Base-by-base conservation (phyloP, 2,113 vertebrate species). In the Arvicanthis niloticus region DNA sequence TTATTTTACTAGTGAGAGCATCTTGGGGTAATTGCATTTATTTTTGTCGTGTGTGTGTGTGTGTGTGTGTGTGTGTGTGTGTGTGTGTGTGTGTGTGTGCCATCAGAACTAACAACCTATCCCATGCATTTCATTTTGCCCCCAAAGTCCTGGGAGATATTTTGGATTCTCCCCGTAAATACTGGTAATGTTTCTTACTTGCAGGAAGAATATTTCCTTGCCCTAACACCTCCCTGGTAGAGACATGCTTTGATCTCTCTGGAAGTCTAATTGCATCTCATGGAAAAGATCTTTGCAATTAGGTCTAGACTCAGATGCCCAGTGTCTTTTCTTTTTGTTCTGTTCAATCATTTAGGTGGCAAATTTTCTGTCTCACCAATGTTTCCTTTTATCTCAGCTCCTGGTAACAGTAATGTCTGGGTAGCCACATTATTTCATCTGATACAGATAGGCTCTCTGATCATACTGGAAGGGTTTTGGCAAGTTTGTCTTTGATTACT, bases 241-340 rank as follows among this genome's bases (percentile, higher is more conserved):
- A 98, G 97, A 85, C 98, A 97, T 92, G 92, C 96, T 98, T 98
- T 98, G 98, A 98, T 98, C 96, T 98, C 97, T 94, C 88, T 93
- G 92, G 97, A 98, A 98, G 81, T 97, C 97, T 98, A 98, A 98
- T 98, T 98, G 94, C 85, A 97, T 98, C 98, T 98, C 85, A 98
- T 95, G 96, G 67, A 97, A 95, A 98, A 92, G 87, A 96, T 98
- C 95, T 97, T 97, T 98, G 89, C 97, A 98, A 98, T 97, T 98
- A 98, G 95, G 72, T 93, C 75, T 97, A 95, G 56, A 82, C 75
- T 97, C 91, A 40, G 87, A 88, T 98, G 60, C 92, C 88, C 34
- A 51, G 58, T 96, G 78, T 97, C 42, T 78, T 96, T 97, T 97
- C 98, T 98, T 98, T 98, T 86, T 98, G 97, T 98, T 90, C 95